phyloP scores from a whole-genome alignment of 2,888 invertebrate species.

The Clepsis dumicolana region DNA sequence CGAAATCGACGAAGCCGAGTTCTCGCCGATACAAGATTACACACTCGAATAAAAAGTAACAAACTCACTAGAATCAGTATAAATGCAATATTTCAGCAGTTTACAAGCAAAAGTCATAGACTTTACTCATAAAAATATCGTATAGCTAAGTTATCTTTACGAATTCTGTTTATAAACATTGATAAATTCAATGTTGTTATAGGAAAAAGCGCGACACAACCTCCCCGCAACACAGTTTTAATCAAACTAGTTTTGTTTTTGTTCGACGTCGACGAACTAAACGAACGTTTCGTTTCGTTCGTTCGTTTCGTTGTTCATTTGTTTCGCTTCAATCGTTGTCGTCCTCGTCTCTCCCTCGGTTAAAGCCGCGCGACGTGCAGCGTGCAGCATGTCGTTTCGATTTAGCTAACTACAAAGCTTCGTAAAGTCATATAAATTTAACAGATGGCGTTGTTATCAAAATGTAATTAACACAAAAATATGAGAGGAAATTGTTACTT shows the following conservation, averaged over 20 bases:
- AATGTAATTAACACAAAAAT: not conserved
- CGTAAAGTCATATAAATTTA: not conserved
- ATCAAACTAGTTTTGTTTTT: conserved; percentile 79
- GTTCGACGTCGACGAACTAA: too few species aligned
- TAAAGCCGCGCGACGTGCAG: not conserved
- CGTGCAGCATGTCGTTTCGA: not conserved
- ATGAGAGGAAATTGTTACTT: too few species aligned
- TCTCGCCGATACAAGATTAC: conserved; percentile 80
- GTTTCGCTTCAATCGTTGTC: not conserved
- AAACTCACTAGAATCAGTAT: conserved; percentile 67
- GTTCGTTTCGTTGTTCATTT: not conserved
- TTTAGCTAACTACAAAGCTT: not conserved
- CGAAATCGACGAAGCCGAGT: conserved; percentile 70
- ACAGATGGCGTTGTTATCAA: conserved; percentile 30
- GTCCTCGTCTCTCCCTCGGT: not conserved
- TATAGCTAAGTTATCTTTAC: conserved; percentile 53
- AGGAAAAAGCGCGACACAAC: conserved; percentile 64
- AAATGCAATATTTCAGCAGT: conserved; percentile 54
- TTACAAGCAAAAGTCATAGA: conserved; percentile 52
- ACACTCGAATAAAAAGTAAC: conserved; percentile 76
- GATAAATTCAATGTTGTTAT: conserved; percentile 72
- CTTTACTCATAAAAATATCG: conserved; percentile 61
- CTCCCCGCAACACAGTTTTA: conserved; percentile 56
- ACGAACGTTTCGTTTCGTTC: conserved; percentile 16
- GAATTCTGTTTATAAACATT: conserved; percentile 80